These are phyloP conservation scores for Chaetops frenatus DNA, from an alignment of 2,113 vertebrate genomes.

Conservation along the genomic window DNA sequence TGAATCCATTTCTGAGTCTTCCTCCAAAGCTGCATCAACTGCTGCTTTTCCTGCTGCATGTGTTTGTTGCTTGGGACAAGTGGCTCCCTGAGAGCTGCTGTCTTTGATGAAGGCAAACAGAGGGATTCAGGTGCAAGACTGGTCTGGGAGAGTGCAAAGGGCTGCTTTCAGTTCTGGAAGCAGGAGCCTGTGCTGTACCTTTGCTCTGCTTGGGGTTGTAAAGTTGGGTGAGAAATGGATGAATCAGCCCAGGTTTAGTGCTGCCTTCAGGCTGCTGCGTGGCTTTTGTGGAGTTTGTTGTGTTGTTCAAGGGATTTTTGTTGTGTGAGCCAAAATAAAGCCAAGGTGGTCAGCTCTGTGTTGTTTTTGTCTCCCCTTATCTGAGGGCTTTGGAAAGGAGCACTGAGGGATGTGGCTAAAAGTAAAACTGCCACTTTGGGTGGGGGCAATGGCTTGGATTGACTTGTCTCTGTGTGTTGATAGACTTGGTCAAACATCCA, in stretches of 20 bases:
- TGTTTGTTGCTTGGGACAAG: not conserved
- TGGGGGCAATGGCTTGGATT: not conserved
- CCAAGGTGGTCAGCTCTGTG: not conserved
- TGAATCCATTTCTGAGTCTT: not conserved
- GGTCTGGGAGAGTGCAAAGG: not conserved
- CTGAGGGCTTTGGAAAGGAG: not conserved
- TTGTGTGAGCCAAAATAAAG: not conserved
- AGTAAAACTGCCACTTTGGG: not conserved
- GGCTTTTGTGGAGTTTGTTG: not conserved
- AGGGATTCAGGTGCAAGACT: not conserved
- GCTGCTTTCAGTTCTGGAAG: not conserved
- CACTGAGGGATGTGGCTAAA: not conserved
- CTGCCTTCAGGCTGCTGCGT: not conserved
- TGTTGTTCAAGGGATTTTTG: not conserved
- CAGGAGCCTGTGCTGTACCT: not conserved
- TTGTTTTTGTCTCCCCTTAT: not conserved
- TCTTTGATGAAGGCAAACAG: not conserved
- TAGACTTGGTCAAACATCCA: not conserved
- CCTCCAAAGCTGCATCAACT: not conserved
- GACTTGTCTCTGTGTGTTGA: not conserved
- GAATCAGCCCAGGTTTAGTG: not conserved
- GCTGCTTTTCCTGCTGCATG: not conserved
- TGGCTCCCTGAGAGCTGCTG: not conserved
- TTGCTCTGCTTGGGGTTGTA: not conserved
- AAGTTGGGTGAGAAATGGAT: not conserved